Percentiles rank a stretch among this genome's conserved stretches.
Evolutionary conservation across 2,113 vertebrate species (phyloP).

Genomic region (Syrrhaptes paradoxus): DNA sequence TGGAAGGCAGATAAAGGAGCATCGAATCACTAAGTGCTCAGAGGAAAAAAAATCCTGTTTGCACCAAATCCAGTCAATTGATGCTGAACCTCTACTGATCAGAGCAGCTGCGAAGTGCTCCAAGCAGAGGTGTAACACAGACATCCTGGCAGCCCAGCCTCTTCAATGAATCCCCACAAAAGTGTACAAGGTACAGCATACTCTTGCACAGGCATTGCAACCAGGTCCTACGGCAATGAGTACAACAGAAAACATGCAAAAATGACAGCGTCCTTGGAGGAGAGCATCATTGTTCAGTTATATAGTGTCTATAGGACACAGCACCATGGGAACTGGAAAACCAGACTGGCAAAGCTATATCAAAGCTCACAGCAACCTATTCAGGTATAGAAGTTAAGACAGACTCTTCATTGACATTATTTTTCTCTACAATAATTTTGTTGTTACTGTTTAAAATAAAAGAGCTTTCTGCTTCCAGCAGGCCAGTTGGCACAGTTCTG

Average conservation of each 20-base stretch:
- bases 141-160: not conserved
- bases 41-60: not conserved
- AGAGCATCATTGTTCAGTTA: fast-evolving
- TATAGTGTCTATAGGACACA: no score
- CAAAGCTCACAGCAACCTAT: not conserved
- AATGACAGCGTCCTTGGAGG: fast-evolving
- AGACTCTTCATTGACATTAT: fast-evolving
- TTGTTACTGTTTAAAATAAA: not conserved
- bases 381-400: not conserved
- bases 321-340: not conserved
- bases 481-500: not conserved
- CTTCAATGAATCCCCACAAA: not conserved
- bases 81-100: not conserved
- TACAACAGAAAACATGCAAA: not conserved
- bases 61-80: not conserved
- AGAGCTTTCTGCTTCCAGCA: not conserved
- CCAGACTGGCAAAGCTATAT: not conserved
- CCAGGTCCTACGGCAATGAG: not conserved
- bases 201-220: not conserved
- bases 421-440: not conserved
- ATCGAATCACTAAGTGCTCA: not conserved
- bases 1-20: not conserved
- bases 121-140: not conserved
- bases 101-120: not conserved
- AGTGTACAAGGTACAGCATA: fast-evolving